phyloP scores from a whole-genome alignment of 2,113 vertebrate genomes.

The Numenius arquata region DNA sequence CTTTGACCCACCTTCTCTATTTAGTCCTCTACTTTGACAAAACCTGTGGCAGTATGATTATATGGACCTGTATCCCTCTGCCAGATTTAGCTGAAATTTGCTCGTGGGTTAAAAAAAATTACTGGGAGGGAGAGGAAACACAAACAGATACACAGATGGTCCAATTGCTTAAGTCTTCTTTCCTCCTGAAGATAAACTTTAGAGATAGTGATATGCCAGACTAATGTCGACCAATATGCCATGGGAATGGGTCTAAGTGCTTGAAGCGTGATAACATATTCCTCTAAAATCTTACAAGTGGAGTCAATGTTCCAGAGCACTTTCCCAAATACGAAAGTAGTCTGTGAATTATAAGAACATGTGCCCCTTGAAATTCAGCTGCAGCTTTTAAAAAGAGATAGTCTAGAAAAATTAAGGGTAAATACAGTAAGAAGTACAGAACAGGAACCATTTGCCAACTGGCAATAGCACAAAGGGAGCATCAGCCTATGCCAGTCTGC shows the following conservation, averaged over 20 bases:
- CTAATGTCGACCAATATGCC: not conserved
- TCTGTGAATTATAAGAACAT: not conserved
- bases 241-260: not conserved
- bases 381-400: not conserved
- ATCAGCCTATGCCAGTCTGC: not conserved
- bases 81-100: not conserved
- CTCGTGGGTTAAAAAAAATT: not conserved
- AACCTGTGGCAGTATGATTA: not conserved
- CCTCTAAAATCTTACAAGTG: not conserved
- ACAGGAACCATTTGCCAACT: slow-evolving; percentile 28
- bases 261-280: not conserved
- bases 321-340: slow-evolving; percentile 21
- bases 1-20: not conserved
- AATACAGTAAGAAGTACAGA: not conserved
- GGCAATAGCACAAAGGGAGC: not conserved
- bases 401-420: not conserved
- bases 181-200: not conserved
- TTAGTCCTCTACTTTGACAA: not conserved
- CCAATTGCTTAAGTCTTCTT: not conserved
- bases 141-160: slow-evolving; percentile 3
- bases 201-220: not conserved
- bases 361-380: slow-evolving; percentile 13
- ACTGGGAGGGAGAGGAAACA: not conserved
- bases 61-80: not conserved
- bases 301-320: slow-evolving; percentile 35